These are phyloP conservation scores for Linepithema humile DNA, from an alignment of 1,140 invertebrate genomes.

Conservation along the genomic window DNA sequence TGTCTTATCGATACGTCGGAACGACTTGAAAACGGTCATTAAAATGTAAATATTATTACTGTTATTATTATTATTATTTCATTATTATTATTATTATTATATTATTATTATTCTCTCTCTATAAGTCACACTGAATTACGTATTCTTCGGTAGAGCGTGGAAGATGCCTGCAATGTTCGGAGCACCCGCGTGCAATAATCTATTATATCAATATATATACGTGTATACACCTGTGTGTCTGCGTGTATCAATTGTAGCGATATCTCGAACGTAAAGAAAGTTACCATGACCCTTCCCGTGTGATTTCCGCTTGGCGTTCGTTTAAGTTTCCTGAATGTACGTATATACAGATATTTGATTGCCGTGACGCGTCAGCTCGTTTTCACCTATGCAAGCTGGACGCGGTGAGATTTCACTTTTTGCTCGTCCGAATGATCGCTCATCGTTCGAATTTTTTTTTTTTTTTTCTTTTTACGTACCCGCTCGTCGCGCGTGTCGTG, in stretches of 20 bases:
- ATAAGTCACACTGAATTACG: conserved; percentile 79
- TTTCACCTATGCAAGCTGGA: conserved; percentile 12
- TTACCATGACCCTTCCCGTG: conserved; percentile 14
- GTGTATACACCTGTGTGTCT: background rate
- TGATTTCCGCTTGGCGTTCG: conserved; percentile 45
- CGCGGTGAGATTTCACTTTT: conserved; percentile 36
- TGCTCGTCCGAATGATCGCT: conserved; percentile 12
- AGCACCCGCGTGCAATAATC: conserved; percentile 63
- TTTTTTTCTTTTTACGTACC: background rate
- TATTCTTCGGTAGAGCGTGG: conserved; percentile 76
- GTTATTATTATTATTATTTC: conserved; percentile 66
- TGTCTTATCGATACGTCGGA: conserved; percentile 68
- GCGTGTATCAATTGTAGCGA: conserved; percentile 46
- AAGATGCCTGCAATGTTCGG: conserved; percentile 70
- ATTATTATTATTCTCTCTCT: conserved; percentile 60
- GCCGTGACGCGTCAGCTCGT: conserved; percentile 37
- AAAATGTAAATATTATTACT: conserved; percentile 66
- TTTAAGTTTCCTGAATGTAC: conserved; percentile 56
- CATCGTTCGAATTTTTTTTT: conserved; percentile 1
- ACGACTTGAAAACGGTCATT: conserved; percentile 72
- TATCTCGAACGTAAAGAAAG: conserved; percentile 49
- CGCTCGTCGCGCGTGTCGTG: background rate
- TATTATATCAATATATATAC: conserved; percentile 57
- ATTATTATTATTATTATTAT: conserved; percentile 41
- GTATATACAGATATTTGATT: conserved; percentile 59